These are phyloP conservation scores for Nemapogon koenigi DNA, from an alignment of 2,888 invertebrate genomes.

Conservation along the genomic window DNA sequence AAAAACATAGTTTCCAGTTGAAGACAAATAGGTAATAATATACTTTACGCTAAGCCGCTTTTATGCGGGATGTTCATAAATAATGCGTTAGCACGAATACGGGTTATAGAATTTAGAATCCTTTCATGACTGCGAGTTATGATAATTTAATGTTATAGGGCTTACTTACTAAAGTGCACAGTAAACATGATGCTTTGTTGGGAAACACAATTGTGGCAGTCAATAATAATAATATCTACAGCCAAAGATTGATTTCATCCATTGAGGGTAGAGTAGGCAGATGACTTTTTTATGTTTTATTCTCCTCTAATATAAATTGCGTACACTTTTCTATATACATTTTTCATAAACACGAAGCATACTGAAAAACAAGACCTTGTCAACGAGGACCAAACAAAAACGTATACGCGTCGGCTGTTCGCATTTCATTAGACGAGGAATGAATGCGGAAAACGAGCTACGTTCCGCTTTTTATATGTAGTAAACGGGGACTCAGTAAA, in stretches of 20 bases:
- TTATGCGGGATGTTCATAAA: slow-evolving; percentile 7
- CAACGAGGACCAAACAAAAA: slow-evolving; percentile 38
- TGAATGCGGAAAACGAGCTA: slow-evolving; percentile 41
- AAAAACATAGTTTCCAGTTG: too few relatives aligned
- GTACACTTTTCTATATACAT: neutral
- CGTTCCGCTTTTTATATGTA: slow-evolving; percentile 25
- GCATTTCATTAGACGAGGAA: slow-evolving; percentile 48
- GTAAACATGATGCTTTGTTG: too few relatives aligned
- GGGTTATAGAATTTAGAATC: slow-evolving; percentile 12
- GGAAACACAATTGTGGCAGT: too few relatives aligned
- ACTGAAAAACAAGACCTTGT: slow-evolving; percentile 32
- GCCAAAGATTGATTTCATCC: too few relatives aligned
- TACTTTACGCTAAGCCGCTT: too few relatives aligned
- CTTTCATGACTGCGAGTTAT: slow-evolving; percentile 23
- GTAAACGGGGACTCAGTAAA: slow-evolving; percentile 26
- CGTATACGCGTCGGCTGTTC: slow-evolving; percentile 33
- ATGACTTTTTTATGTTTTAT: neutral
- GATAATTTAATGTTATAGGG: slow-evolving; percentile 23
- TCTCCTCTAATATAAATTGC: neutral
- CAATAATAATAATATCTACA: too few relatives aligned
- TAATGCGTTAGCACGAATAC: slow-evolving; percentile 1
- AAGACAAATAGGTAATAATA: too few relatives aligned
- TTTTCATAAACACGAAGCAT: slow-evolving; percentile 43
- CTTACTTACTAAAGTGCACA: too few relatives aligned
- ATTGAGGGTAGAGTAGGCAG: too few relatives aligned